Evolutionary conservation across 2,888 invertebrate genomes (phyloP), one percentile per base, ranked within the genome.

Genomic region (Tryphoninae sp.): DNA sequence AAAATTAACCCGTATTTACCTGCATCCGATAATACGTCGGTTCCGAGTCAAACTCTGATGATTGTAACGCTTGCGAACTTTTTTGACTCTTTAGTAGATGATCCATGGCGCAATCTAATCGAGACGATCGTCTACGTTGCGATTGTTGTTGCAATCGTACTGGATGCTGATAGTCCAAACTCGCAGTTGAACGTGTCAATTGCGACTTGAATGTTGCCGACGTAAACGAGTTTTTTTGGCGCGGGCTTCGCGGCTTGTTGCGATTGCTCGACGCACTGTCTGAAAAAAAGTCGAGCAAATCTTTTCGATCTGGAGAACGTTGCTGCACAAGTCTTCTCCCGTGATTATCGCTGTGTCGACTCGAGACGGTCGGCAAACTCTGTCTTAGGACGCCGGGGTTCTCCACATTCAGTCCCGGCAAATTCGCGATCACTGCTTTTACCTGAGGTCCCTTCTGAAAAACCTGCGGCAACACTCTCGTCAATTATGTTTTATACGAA

Each of bases 361-460:
- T 88, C 65, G 87, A 88, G 11, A 90, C 87, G 0, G 87, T 89
- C 1, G 90, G 89, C 16, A 91, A 83, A 82, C 89, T 90, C 33
- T 91, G 90, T 4, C 90, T 87, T 8, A 89, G 69, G 58, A 91
- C 89, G 7, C 87, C 84, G 1, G 89, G 85, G 75, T 86, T 90
- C 23, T 86, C 88, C 0, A 92, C 89, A 80, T 94, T 94, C 11
- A 95, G 89, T 2, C 94, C 94, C 0, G 95, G 94, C 49, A 95
- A 91, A 87, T 94, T 94, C 1, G 94, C 95, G 0, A 96, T 95
- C 22, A 96, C 92, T 0, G 96, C 95, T 1, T 96, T 96, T 33
- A 96, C 95, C 88, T 96, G 96, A 42, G 96, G 96, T 0, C 96
- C 96, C 87, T 96, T 95, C 91, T 96, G 96, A 89, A 95, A 96